Percentiles rank a stretch among this genome's conserved stretches.
Conservation (phyloP, 2,797 vertebrate genomes). For the Alectoris magna region DNA sequence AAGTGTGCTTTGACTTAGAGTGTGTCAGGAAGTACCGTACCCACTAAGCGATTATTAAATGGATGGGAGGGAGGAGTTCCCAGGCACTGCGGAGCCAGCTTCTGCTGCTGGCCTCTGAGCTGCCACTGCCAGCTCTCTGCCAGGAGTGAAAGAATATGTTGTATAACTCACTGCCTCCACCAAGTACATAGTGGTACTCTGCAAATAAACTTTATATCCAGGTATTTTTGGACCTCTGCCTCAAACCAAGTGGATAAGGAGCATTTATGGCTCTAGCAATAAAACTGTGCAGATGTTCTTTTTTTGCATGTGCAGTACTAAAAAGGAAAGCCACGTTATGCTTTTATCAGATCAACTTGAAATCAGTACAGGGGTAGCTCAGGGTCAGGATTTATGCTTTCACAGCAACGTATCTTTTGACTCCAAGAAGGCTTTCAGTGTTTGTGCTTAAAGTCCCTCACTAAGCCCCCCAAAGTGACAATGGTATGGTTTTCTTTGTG, state of each 20-base stretch:
- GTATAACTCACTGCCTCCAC: slow-evolving; percentile 75
- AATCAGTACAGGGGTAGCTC: slow-evolving; percentile 62
- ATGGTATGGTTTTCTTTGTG: slow-evolving; percentile 74
- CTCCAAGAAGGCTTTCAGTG: slow-evolving; percentile 47
- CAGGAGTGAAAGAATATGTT: slow-evolving; percentile 74
- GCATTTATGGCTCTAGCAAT: slow-evolving; percentile 70
- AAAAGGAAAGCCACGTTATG: slow-evolving; percentile 63
- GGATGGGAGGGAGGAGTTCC: slow-evolving; percentile 56
- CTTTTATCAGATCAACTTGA: slow-evolving; percentile 72
- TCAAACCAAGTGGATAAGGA: slow-evolving; percentile 73
- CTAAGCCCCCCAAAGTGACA: slow-evolving; percentile 72
- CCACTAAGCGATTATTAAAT: slow-evolving; percentile 53
- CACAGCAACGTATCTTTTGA: neutral
- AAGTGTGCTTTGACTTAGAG: slow-evolving; percentile 47
- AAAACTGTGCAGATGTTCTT: slow-evolving; percentile 75
- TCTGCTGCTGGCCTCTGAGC: slow-evolving; percentile 27
- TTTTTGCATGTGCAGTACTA: slow-evolving; percentile 56
- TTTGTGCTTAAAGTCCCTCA: slow-evolving; percentile 63
- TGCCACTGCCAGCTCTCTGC: slow-evolving; percentile 61
- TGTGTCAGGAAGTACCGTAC: slow-evolving; percentile 32
- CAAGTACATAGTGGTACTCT: slow-evolving; percentile 78
- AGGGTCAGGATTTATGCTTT: slow-evolving; percentile 58
- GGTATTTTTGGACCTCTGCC: slow-evolving; percentile 78
- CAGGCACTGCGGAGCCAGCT: slow-evolving; percentile 42
- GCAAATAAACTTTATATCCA: slow-evolving; percentile 77